Evolutionary conservation across 1,140 invertebrate species (phyloP), one percentile per base, ranked within the genome.

Genomic region (Lethrus apterus): DNA sequence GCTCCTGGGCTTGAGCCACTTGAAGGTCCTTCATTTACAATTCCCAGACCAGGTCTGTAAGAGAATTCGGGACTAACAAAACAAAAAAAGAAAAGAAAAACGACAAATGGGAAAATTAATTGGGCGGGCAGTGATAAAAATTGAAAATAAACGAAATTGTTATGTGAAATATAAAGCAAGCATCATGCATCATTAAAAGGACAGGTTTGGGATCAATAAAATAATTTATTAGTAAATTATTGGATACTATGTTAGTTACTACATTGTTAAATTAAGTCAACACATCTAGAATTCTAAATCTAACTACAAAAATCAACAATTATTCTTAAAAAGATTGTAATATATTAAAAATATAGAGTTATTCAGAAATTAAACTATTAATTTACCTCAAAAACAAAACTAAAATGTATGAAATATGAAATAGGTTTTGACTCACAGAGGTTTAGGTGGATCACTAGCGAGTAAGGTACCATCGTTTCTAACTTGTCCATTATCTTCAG

Each of bases 391-490:
- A n/a, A n/a, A 13, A 14, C 8, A 33, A 46, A 46, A 34, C 10
- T 2, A 23, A 42, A 9, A 42, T 5, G 20, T 38, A 20, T 7
- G n/a, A n/a, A n/a, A n/a, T n/a, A n/a, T n/a, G n/a, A n/a, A n/a
- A n/a, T n/a, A n/a, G n/a, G 19, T 15, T 10, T 18, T n/a, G 40
- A 83, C 90, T 88, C 78, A 94, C 90, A 97, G 78, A 56, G 94
- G 93, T 67, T 95, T 90, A 3, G 93, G 91, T 15, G 93, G 92
- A 72, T 98, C 93, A 59, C 91, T 95, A 24, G 93, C 93, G 4
- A 96, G 74, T 19, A 97, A 71, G 1, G 93, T 97, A 38, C 93
- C 94, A 60, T 97, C 92, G 59, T 92, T 92, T 48, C 86, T 75
- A 19, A 72, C 75, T 46, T 78, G 67, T 44, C 79, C 78, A 46